Conservation (phyloP, 2,888 invertebrate genomes). For the Imbricaverruca yamaguchii region DNA sequence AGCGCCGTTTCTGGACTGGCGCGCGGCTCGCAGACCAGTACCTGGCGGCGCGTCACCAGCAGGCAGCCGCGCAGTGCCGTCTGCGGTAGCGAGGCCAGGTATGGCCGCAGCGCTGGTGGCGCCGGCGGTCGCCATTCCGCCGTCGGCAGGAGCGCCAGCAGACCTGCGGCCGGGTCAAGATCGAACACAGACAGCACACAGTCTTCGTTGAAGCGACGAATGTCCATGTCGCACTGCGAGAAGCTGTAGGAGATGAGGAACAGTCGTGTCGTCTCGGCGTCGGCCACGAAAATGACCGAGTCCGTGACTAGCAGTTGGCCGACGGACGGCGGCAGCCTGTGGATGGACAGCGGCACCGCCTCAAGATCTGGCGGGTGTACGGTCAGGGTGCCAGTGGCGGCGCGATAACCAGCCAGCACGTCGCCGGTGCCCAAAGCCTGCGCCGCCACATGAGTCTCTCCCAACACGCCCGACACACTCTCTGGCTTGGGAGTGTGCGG, state of each 20-base stretch:
- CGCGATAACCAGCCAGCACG: slow-evolving; percentile 53
- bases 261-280: slow-evolving; percentile 46
- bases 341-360: slow-evolving; percentile 57
- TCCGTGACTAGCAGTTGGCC: slow-evolving; percentile 57
- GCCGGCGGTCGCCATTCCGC: background rate
- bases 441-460: slow-evolving; percentile 50
- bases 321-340: slow-evolving; percentile 57
- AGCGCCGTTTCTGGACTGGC: background rate
- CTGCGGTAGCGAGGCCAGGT: background rate
- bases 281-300: slow-evolving; percentile 56
- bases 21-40: background rate
- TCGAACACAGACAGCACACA: background rate
- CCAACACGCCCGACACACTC: slow-evolving; percentile 38
- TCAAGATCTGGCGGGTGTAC: slow-evolving; percentile 59
- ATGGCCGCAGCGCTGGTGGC: background rate
- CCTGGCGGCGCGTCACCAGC: slow-evolving; percentile 3
- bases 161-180: background rate
- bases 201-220: slow-evolving; percentile 37
- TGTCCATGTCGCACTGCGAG: slow-evolving; percentile 48
- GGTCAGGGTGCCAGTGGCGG: slow-evolving; percentile 49
- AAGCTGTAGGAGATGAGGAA: slow-evolving; percentile 52
- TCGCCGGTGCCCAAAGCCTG: slow-evolving; percentile 52
- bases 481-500: slow-evolving; percentile 33
- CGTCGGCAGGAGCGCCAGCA: background rate
- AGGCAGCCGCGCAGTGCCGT: slow-evolving; percentile 1